A percentile compares a stretch with the other conserved stretches of the same genome.
Conservation (phyloP, 2,113 vertebrate species). For the Thamnophis sirtalis region DNA sequence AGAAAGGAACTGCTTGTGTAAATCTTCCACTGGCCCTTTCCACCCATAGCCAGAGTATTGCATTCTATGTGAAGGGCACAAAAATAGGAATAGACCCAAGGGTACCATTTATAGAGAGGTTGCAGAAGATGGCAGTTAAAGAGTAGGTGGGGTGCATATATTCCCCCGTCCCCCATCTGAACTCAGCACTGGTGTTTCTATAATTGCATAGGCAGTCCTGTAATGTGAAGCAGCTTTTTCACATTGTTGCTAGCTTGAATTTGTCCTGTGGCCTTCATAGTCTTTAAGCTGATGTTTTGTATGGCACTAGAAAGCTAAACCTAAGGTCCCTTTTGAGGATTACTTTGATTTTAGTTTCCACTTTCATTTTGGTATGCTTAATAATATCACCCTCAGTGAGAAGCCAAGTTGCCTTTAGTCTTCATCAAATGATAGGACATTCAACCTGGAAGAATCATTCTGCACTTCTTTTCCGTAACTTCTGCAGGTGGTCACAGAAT, state of each 20-base stretch:
- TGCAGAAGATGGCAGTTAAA: neutral
- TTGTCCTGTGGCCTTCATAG: neutral
- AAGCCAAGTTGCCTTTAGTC: neutral
- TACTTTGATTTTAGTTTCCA: neutral
- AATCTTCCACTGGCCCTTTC: neutral
- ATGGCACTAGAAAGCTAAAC: neutral
- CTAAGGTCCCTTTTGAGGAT: neutral
- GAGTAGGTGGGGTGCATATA: neutral
- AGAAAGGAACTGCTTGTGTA: neutral
- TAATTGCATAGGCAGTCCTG: neutral
- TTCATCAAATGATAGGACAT: neutral
- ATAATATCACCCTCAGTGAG: neutral
- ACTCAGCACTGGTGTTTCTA: neutral
- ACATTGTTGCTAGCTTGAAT: neutral
- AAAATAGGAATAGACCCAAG: neutral
- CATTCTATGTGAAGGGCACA: neutral
- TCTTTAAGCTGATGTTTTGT: neutral
- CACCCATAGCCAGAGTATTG: fast-evolving
- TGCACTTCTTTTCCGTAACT: neutral
- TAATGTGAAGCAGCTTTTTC: neutral
- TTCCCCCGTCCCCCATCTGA: neutral
- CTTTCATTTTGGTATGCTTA: neutral
- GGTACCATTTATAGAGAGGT: neutral
- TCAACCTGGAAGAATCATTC: neutral
- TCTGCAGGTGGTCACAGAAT: neutral